Percentiles rank a stretch among this genome's conserved stretches.
Evolutionary conservation across 2,113 vertebrate genomes (phyloP).

Genomic region (Engystomops pustulosus): DNA sequence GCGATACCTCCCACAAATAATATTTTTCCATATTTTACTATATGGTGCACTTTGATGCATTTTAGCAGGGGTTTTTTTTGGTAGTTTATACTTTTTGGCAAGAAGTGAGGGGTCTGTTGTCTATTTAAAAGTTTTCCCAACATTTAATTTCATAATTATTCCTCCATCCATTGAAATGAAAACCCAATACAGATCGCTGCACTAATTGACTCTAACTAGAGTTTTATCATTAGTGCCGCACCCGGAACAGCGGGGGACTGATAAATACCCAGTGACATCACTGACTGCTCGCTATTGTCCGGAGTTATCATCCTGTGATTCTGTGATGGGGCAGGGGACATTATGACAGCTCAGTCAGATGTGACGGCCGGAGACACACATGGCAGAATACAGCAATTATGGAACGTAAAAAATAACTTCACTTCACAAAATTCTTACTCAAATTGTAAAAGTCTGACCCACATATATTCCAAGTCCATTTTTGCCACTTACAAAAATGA

Average conservation of each 20-base stretch:
- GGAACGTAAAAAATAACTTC: background rate
- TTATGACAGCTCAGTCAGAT: background rate
- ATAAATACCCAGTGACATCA: background rate
- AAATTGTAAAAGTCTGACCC: background rate
- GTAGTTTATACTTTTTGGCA: too few species aligned
- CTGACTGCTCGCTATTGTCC: background rate
- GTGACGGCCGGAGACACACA: background rate
- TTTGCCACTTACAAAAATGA: background rate
- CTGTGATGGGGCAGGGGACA: background rate
- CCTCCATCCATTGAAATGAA: too few species aligned
- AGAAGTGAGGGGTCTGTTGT: background rate
- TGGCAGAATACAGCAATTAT: background rate
- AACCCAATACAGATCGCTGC: too few species aligned
- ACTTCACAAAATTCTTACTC: background rate
- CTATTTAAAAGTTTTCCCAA: constrained; percentile 12
- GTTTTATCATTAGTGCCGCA: constrained; percentile 5
- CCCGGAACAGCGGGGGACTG: constrained; percentile 17
- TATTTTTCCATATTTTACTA: too few species aligned
- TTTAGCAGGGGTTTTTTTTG: background rate
- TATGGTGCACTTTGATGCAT: background rate
- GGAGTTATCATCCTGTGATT: background rate
- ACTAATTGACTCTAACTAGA: background rate
- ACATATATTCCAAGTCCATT: background rate
- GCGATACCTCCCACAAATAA: too few species aligned
- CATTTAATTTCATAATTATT: constrained; percentile 16